These are phyloP conservation scores for Myotis davidii DNA, from an alignment of 2,113 vertebrate genomes.

Conservation along the genomic window DNA sequence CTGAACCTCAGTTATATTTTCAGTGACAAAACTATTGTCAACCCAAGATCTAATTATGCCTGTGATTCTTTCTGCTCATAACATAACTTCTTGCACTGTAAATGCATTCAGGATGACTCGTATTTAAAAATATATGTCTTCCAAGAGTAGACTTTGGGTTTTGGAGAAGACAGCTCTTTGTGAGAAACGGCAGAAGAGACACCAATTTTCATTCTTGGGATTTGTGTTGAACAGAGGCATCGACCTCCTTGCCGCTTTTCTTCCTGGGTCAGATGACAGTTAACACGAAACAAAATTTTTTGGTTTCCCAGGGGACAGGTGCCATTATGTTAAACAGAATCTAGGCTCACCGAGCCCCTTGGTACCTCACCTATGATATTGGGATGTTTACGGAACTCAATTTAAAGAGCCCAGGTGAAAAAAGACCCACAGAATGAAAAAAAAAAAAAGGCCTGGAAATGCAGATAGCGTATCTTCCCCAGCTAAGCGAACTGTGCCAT, in stretches of 20 bases:
- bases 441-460: slow-evolving; percentile 40
- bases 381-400: not conserved
- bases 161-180: not conserved
- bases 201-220: not conserved
- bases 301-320: not conserved
- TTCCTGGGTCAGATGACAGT: not conserved
- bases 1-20: not conserved
- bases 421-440: slow-evolving; percentile 61
- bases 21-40: not conserved
- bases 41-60: not conserved
- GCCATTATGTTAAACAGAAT: not conserved
- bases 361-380: not conserved
- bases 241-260: not conserved
- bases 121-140: not conserved
- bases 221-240: slow-evolving; percentile 7
- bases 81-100: not conserved
- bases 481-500: slow-evolving; percentile 89
- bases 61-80: not conserved
- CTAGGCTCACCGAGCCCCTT: not conserved
- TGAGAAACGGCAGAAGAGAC: not conserved
- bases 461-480: slow-evolving; percentile 75
- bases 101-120: not conserved
- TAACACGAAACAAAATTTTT: not conserved
- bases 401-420: slow-evolving; percentile 71
- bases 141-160: not conserved